Base-by-base conservation (phyloP, 2,888 invertebrate species). In the Pandemis heparana region DNA sequence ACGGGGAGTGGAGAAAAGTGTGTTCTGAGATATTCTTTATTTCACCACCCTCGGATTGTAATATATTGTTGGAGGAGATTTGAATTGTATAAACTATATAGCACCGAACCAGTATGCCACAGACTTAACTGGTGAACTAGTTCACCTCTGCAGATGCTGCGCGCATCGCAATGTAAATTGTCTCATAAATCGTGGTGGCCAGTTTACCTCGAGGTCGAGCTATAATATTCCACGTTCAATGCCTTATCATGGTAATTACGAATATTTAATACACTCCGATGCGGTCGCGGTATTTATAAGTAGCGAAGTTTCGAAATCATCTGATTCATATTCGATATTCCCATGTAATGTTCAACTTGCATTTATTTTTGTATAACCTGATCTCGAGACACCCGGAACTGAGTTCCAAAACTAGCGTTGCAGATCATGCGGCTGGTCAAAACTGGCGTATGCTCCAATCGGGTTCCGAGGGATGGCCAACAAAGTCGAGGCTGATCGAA, bases 151-250 rank as follows among this genome's bases (percentile, higher is more conserved):
- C 63, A 59, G 62, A 69, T 71, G 61, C 70, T n/a, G 61, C 14
- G 62, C 68, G 68, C 60, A 65, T 69, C 69, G 59, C 66, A 10
- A 10, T 32, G 7, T 69, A 61, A 32, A 74, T 65, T 59, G 67
- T 68, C 71, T 46, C 67, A 48, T 71, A 56, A 66, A 71, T 71
- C 59, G 12, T 39, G 16, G 5, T 14, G 59, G 32, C 59, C 67
- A 59, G 62, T 56, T 71, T 56, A 65, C 38, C 71, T 71, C 75
- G 71, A 75, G 75, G 71, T 67, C 70, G 64, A 61, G 41, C 56
- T 38, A 32, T 62, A 41, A 74, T 74, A 59, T 65, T 60, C 46
- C 43, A 53, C 51, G 51, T 61, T 43, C 51, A 65, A 69, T 64
- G 60, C 32, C 23, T 69, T 39, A 59, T 59, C 23, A 60, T 60